Conservation (phyloP, 1,140 invertebrate genomes). For the Drosophila sp. region DNA sequence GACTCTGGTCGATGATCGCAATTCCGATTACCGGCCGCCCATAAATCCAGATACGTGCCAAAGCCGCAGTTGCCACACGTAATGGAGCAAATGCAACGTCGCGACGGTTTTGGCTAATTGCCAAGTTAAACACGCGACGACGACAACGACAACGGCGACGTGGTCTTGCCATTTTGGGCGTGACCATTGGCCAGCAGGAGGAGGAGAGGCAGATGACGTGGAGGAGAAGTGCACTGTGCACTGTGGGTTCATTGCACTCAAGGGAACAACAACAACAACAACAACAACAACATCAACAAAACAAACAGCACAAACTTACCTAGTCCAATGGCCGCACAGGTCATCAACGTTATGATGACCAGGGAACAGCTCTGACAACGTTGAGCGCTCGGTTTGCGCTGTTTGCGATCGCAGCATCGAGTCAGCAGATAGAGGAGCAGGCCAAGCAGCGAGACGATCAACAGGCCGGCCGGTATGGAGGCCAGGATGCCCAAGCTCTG, state of each 20-base stretch:
- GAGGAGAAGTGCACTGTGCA: background rate
- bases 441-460: conserved; percentile 94
- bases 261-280: background rate
- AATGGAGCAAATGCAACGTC: conserved; percentile 39
- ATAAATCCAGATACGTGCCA: conserved; percentile 66
- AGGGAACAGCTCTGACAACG: conserved; percentile 90
- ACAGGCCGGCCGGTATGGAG: conserved; percentile 94
- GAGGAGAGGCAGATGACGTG: conserved; percentile 21
- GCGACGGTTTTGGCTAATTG: conserved; percentile 68
- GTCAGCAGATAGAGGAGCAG: conserved; percentile 95
- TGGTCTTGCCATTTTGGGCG: conserved; percentile 23
- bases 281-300: too few relatives aligned
- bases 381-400: conserved; percentile 90
- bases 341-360: conserved; percentile 92
- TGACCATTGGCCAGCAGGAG: conserved; percentile 4
- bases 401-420: conserved; percentile 96
- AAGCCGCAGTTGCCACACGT: conserved; percentile 47
- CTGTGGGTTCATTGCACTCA: conserved; percentile 58
- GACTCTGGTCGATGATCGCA: conserved; percentile 4
- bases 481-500: conserved; percentile 96
- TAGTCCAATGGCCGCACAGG: conserved; percentile 90
- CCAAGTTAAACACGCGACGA: conserved; percentile 63
- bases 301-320: conserved; percentile 73
- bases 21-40: conserved; percentile 19
- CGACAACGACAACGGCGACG: conserved; percentile 27